Conservation (phyloP, 64 coral and sea anemone genomes). For the Pocillopora damicornis region DNA sequence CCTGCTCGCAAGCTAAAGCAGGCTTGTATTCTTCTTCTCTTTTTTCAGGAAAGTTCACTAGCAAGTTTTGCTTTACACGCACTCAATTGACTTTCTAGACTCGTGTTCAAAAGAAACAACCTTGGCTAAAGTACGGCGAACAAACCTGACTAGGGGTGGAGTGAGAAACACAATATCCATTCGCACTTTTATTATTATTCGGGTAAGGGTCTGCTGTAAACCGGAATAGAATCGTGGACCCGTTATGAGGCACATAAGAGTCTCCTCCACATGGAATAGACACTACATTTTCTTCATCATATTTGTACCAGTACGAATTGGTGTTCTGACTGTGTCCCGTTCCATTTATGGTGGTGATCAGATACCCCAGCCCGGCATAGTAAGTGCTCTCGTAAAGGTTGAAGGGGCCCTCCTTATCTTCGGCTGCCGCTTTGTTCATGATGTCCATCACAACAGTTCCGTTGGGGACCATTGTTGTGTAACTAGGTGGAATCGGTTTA, state of each 20-base stretch:
- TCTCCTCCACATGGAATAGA: background rate
- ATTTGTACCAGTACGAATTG: background rate
- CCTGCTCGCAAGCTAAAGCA: too few species aligned
- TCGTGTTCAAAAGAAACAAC: background rate
- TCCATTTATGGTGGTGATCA: background rate
- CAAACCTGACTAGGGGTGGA: background rate
- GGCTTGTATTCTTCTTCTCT: too few species aligned
- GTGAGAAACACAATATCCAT: background rate
- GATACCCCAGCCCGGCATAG: background rate
- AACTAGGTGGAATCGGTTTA: background rate
- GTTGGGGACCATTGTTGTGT: background rate
- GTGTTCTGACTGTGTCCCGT: background rate
- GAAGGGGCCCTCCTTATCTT: background rate
- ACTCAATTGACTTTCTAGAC: background rate
- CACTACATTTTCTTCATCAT: background rate
- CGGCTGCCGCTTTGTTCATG: conserved; percentile 13
- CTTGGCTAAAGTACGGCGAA: background rate
- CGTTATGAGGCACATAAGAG: background rate
- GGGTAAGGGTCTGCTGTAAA: background rate
- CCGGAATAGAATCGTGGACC: background rate
- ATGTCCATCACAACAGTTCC: background rate
- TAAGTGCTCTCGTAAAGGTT: conserved; percentile 14
- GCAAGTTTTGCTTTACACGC: too few species aligned
- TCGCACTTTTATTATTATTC: background rate
- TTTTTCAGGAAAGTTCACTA: too few species aligned